These are phyloP conservation scores for Baronia brevicornis DNA, from an alignment of 2,888 invertebrate genomes.

Conservation along the genomic window DNA sequence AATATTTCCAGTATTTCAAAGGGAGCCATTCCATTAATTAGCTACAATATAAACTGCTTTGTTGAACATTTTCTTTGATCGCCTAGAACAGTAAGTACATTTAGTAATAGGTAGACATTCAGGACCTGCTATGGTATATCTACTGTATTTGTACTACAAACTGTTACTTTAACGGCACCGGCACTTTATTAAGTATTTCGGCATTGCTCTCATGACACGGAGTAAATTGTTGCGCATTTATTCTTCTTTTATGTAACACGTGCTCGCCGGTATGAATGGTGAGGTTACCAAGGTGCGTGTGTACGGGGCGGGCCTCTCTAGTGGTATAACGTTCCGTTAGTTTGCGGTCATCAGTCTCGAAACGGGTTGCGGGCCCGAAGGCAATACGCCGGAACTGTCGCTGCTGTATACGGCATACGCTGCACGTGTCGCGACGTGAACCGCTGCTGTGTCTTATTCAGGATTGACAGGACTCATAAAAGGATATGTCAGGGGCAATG, in stretches of 20 bases:
- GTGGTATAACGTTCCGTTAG: constrained; percentile 58
- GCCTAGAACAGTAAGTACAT: too few species aligned
- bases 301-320: constrained; percentile 39
- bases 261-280: constrained; percentile 23
- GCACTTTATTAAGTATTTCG: constrained; percentile 5
- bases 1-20: too few species aligned
- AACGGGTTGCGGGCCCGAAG: constrained; percentile 52
- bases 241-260: constrained; percentile 20
- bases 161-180: constrained; percentile 11
- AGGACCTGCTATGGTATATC: constrained; percentile 3
- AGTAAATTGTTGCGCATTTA: constrained; percentile 33
- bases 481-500: too few species aligned
- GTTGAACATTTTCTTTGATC: too few species aligned
- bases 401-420: constrained; percentile 46
- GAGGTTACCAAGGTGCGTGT: constrained; percentile 37
- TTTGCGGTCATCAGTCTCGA: constrained; percentile 65
- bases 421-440: constrained; percentile 11
- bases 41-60: too few species aligned
- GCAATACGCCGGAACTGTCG: constrained; percentile 62
- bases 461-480: too few species aligned
- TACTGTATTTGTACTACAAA: constrained; percentile 7
- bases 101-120: too few species aligned
- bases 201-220: constrained; percentile 7
- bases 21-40: too few species aligned
- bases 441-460: background rate